Evolutionary conservation across 2,888 invertebrate genomes (phyloP), one percentile per base, ranked within the genome.

Genomic region (Parnassius smintheus): DNA sequence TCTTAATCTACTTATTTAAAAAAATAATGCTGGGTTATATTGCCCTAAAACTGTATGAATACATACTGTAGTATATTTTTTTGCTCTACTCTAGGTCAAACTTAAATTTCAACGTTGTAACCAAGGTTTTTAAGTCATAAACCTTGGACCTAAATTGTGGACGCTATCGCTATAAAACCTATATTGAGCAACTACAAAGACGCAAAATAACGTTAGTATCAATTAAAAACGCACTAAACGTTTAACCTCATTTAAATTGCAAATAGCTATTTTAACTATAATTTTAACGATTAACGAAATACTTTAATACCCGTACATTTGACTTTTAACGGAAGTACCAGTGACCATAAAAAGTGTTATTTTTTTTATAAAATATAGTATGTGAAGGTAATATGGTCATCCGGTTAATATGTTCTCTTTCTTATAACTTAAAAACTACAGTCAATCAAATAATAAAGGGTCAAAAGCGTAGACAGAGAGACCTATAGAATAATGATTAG

Each of bases 261-360:
- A 45, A 56, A 61, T 55, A 25, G 35, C 49, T 9, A 10, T 56
- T 49, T 18, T 35, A 46, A 48, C 22, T 44, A 61, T 44, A 4
- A 10, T 56, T 49, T 18, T 35, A 46, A 48, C 22, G 49, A 61
- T 44, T 44, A 61, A 56, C 49, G 35, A 51, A 35, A 61, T 52
- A 46, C 25, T 35, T 50, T 22, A 42, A 25, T 25, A 12, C 12
- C 48, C 49, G 49, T 42, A 3, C 18, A 56, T 12, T 18, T 13
- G 25, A 45, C 11, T 56, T n/a, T 54, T 50, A 51, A 12, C 25
- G 56, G 45, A 52, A 61, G 56, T 61, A 41, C 51, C 56, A 45
- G 45, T 61, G 61, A 61, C 61, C 56, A 46, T 61, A 45, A 61
- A 61, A 51, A 56, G 41, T 51, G n/a, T n/a, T 52, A 35, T 35